These are phyloP conservation scores for Holothuria glaberrima DNA, from an alignment of 35 echinoderm and acorn worm genomes.

Conservation along the genomic window DNA sequence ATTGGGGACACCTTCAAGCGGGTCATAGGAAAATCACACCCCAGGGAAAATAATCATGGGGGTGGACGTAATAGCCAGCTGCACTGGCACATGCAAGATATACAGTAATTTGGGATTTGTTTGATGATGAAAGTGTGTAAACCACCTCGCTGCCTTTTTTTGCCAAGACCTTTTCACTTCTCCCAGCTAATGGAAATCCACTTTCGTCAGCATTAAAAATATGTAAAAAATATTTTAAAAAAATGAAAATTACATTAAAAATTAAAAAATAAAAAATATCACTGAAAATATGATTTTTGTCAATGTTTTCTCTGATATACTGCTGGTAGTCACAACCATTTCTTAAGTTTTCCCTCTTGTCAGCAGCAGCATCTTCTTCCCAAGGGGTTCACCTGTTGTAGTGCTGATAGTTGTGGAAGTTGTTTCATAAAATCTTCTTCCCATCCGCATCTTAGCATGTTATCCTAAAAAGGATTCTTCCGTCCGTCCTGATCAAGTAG, in stretches of 20 bases:
- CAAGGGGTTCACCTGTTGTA: not conserved
- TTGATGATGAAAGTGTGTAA: not conserved
- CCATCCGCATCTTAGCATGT: too few relatives aligned
- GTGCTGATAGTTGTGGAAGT: too few relatives aligned
- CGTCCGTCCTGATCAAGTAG: too few relatives aligned
- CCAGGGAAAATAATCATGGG: slow-evolving; percentile 45
- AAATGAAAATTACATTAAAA: too few relatives aligned
- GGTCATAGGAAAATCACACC: slow-evolving; percentile 5
- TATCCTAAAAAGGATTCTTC: too few relatives aligned
- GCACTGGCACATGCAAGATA: slow-evolving; percentile 37
- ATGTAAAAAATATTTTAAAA: too few relatives aligned
- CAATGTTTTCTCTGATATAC: too few relatives aligned
- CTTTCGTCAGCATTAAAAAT: too few relatives aligned
- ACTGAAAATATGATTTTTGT: too few relatives aligned
- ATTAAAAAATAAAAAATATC: too few relatives aligned
- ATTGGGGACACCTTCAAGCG: slow-evolving; percentile 7
- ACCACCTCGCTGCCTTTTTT: not conserved
- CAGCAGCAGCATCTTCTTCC: not conserved
- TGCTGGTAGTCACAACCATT: too few relatives aligned
- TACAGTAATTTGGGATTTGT: slow-evolving; percentile 39
- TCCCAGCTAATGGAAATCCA: slow-evolving; percentile 22
- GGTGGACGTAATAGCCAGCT: slow-evolving; percentile 4
- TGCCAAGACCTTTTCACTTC: not conserved
- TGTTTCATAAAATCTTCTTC: too few relatives aligned
- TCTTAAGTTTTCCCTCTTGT: not conserved